Base-by-base conservation (phyloP, 2,113 vertebrate genomes). In the Perognathus longimembris region DNA sequence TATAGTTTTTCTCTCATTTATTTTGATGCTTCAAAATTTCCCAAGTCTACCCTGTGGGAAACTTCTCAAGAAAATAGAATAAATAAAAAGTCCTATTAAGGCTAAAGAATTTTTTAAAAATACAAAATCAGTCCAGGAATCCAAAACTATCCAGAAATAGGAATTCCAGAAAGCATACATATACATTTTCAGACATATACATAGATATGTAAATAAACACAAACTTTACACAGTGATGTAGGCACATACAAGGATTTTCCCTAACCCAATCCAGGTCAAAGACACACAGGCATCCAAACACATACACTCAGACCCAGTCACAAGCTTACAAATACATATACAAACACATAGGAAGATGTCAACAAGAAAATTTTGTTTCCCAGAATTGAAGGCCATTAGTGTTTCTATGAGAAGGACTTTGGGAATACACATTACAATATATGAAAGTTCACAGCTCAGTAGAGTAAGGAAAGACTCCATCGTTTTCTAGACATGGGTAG, bases 21-120 rank as follows among this genome's bases (percentile, higher is more conserved):
- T 87, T 90, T 94, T 84, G 30, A 63, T 90, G 40, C 54, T 90
- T 36, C 70, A 76, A 84, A 64, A 88, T 76, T 76, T 80, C 63
- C 9, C 28, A 85, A 12, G 22, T 89, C 81, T 81, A 40, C 32
- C 10, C 15, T 45, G 3, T 66, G 57, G 64, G 59, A 82, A 82
- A 75, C 45, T 9, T 76, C 20, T 54, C 34, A 92, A 14, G 70
- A 86, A 12, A 45, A n/a, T n/a, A n/a, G n/a, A 45, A 45, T 17
- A 70, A 42, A 75, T 50, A 85, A 76, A 93, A 63, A 17, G 4
- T 85, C 40, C 82, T 63, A 84, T 38, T 87, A 71, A 86, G 80
- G n/a, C 64, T 15, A 73, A 17, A 77, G 66, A 26, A 54, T 42
- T 45, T n/a, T n/a, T n/a, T n/a, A n/a, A n/a, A n/a, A n/a, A 71